Percentiles rank a stretch among this genome's conserved stretches.
These are phyloP conservation scores for Synanthedon formicaeformis DNA, from an alignment of 2,888 invertebrate genomes.

Conservation along the genomic window DNA sequence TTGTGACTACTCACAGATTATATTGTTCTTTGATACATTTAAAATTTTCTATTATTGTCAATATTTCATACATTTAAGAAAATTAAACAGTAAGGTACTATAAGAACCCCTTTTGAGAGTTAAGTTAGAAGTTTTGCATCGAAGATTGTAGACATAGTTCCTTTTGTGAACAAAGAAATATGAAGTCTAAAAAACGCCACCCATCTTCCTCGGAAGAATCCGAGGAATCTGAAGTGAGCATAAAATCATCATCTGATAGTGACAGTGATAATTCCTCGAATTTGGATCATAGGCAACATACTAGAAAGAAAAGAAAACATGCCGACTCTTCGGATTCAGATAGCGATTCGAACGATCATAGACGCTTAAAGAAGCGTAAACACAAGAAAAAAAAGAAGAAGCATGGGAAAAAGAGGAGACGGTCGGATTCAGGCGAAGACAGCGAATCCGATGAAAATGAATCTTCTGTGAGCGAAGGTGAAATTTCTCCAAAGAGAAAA, in stretches of 20 bases:
- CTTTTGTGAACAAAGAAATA: slow-evolving; percentile 11
- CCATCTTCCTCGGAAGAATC: slow-evolving; percentile 55
- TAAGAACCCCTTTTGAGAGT: too few relatives aligned
- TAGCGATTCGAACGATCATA: slow-evolving; percentile 49
- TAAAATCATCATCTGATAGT: slow-evolving; percentile 48
- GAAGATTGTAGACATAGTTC: too few relatives aligned
- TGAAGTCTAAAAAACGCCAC: slow-evolving; percentile 59
- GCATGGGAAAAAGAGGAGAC: slow-evolving; percentile 56
- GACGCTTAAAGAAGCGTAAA: slow-evolving; percentile 56
- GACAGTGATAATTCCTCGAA: slow-evolving; percentile 53
- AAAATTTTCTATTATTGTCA: too few relatives aligned
- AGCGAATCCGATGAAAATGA: slow-evolving; percentile 36
- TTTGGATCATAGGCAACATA: slow-evolving; percentile 46
- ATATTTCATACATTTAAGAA: too few relatives aligned
- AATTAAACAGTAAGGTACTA: too few relatives aligned
- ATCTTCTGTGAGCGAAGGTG: slow-evolving; percentile 49
- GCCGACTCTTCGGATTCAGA: slow-evolving; percentile 53
- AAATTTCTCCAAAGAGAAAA: slow-evolving; percentile 52
- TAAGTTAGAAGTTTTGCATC: too few relatives aligned
- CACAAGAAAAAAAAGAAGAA: slow-evolving; percentile 68
- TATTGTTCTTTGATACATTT: too few relatives aligned
- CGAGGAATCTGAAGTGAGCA: slow-evolving; percentile 46
- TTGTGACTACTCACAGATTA: too few relatives aligned
- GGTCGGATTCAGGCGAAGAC: slow-evolving; percentile 35
- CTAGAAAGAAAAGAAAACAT: slow-evolving; percentile 54